phyloP scores from a whole-genome alignment of 2,888 invertebrate genomes.

The Coelinius sp. region DNA sequence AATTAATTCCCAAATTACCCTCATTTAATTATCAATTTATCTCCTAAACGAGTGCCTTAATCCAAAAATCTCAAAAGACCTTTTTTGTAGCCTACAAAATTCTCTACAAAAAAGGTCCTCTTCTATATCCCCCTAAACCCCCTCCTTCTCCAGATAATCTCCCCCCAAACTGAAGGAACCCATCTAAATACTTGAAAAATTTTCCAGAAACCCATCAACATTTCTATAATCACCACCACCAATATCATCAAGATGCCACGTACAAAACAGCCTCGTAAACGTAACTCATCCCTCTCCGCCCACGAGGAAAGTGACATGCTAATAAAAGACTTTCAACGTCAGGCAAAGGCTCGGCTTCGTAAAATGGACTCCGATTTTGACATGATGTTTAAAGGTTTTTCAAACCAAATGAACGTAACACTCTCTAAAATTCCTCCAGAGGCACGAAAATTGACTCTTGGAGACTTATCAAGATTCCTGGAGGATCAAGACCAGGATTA shows the following conservation, averaged over 20 bases:
- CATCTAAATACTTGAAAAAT: too few relatives aligned
- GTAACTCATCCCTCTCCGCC: conserved; percentile 40
- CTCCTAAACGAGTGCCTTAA: too few relatives aligned
- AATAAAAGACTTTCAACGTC: conserved; percentile 56
- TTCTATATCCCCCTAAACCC: too few relatives aligned
- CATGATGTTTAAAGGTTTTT: conserved; percentile 47
- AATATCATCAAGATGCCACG: conserved; percentile 57
- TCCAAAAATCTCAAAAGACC: too few relatives aligned
- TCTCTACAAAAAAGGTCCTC: too few relatives aligned
- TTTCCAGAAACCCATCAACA: not conserved
- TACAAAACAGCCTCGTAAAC: conserved; percentile 57
- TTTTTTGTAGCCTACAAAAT: too few relatives aligned
- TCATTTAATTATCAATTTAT: too few relatives aligned
- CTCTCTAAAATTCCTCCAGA: conserved; percentile 52
- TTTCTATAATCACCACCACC: too few relatives aligned
- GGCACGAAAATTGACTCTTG: conserved; percentile 55
- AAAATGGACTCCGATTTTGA: conserved; percentile 54
- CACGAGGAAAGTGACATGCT: conserved; percentile 52
- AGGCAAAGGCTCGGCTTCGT: conserved; percentile 46
- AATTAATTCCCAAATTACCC: too few relatives aligned
- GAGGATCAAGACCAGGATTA: conserved; percentile 43
- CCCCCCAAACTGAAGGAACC: too few relatives aligned
- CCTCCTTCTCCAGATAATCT: too few relatives aligned
- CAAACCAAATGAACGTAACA: conserved; percentile 48
- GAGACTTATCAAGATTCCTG: conserved; percentile 46